These are phyloP conservation scores for Microctonus hyperodae DNA, from an alignment of 2,888 invertebrate genomes.

Conservation along the genomic window DNA sequence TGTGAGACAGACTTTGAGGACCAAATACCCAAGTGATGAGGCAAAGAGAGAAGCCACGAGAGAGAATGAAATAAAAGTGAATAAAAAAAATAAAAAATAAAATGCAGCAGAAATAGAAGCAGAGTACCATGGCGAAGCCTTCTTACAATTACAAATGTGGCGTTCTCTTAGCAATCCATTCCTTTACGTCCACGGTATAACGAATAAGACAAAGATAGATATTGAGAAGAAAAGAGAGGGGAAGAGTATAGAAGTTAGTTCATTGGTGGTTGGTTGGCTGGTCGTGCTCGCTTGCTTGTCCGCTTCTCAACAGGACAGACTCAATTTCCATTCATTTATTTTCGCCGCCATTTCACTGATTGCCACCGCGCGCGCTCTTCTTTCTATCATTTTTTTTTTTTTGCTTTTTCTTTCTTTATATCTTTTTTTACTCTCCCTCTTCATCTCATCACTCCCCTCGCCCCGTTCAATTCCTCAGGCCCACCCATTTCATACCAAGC, in stretches of 20 bases:
- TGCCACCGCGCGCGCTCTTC: slow-evolving; percentile 47
- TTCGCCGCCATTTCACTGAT: slow-evolving; percentile 61
- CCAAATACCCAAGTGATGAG: neutral
- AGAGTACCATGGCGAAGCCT: slow-evolving; percentile 35
- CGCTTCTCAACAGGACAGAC: slow-evolving; percentile 51
- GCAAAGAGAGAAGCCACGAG: too few relatives aligned
- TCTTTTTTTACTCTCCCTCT: neutral
- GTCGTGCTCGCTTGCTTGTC: slow-evolving; percentile 34
- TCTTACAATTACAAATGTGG: slow-evolving; percentile 57
- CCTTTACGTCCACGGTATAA: slow-evolving; percentile 49
- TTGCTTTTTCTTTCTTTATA: slow-evolving; percentile 18
- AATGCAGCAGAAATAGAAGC: neutral
- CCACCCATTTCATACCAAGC: neutral
- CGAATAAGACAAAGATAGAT: slow-evolving; percentile 30
- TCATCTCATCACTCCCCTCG: neutral
- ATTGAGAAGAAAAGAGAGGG: slow-evolving; percentile 20
- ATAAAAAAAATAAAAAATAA: neutral
- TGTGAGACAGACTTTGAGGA: slow-evolving; percentile 7
- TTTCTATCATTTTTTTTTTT: slow-evolving; percentile 17
- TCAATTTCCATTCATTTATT: slow-evolving; percentile 62
- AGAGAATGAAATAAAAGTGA: slow-evolving; percentile 10
- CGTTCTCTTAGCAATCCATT: slow-evolving; percentile 53
- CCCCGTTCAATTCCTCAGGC: slow-evolving; percentile 19
- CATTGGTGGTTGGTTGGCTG: slow-evolving; percentile 44
- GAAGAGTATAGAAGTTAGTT: slow-evolving; percentile 35